Evolutionary conservation across 2,888 invertebrate genomes (phyloP).

Genomic region (Actias luna): DNA sequence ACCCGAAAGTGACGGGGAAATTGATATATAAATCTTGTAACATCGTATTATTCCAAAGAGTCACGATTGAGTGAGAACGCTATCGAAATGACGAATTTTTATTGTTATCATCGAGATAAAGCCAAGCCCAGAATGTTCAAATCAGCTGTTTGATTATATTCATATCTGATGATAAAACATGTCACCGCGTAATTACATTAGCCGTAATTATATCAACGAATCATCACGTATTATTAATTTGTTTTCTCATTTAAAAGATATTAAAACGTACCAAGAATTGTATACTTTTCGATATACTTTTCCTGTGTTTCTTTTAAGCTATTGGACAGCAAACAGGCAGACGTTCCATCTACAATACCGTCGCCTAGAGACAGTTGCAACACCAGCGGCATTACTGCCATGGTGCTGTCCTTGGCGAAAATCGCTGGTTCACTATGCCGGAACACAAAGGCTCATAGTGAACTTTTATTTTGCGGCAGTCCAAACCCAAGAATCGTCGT

Average conservation of each 20-base stretch:
- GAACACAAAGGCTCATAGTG: too few relatives aligned
- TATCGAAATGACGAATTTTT: conserved; percentile 4
- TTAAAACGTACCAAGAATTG: neutral
- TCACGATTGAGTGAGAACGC: neutral
- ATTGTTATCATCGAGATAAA: neutral
- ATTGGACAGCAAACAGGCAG: too few relatives aligned
- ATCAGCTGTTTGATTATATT: conserved; percentile 4
- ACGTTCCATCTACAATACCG: too few relatives aligned
- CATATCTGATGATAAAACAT: conserved; percentile 2
- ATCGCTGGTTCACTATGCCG: too few relatives aligned
- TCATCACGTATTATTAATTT: conserved; percentile 1
- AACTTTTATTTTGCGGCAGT: too few relatives aligned
- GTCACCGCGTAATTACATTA: conserved; percentile 4
- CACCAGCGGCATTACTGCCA: too few relatives aligned
- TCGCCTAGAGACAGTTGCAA: too few relatives aligned
- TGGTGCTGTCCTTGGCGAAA: too few relatives aligned
- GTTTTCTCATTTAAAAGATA: neutral
- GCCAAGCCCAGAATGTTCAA: conserved; percentile 6
- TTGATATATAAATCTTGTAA: neutral
- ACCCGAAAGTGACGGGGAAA: neutral
- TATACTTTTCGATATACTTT: too few relatives aligned
- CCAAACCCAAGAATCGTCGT: too few relatives aligned
- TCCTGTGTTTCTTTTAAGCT: too few relatives aligned
- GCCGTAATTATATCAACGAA: neutral
- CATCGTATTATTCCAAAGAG: conserved; percentile 1